Base-by-base conservation (phyloP, 2,113 vertebrate species). In the Scomber scombrus region DNA sequence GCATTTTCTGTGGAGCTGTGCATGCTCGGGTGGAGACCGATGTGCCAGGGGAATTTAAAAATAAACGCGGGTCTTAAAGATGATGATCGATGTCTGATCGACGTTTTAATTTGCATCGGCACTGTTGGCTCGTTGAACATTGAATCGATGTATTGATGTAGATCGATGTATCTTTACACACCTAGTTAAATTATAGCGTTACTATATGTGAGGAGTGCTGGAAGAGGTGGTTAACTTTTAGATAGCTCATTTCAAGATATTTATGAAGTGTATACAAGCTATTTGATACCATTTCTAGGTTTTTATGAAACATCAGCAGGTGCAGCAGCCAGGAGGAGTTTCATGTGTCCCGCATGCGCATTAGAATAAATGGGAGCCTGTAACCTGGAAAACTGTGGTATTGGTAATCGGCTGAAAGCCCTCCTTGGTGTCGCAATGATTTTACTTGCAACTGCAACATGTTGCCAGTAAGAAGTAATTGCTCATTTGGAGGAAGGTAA, bases 371-470 rank as follows among this genome's bases (percentile, higher is more conserved):
- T 14, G 29, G 54, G 45, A 76, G 62, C 47, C 29, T 54, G 47
- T 54, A 64, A 61, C 57, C 60, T 52, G 64, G 58, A 74, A 79
- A 82, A 60, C 65, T 67, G 21, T 55, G 21, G 14, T 52, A 71
- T 64, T 63, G 18, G 10, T 77, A 75, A 84, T 81, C 82, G 83
- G 67, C 73, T 77, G 68, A 77, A 72, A 61, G 74, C 52, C 55
- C 62, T 85, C 54, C 19, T 80, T 55, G 52, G 66, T 73, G 46
- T 81, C 3, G 46, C 61, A 21, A 46, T 55, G 63, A 87, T 82
- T 85, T 63, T 82, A 67, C 78, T 14, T 61, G 85, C 71, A 55
- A 78, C 62, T 69, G 71, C 66, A 78, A 82, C 69, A 72, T 63
- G 71, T 75, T 72, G 23, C 78, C 65, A 26, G 26, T 29, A 45